A percentile compares a stretch with the other conserved stretches of the same genome.
phyloP scores from a whole-genome alignment of 2,797 vertebrate genomes.

The Champsocephalus esox region DNA sequence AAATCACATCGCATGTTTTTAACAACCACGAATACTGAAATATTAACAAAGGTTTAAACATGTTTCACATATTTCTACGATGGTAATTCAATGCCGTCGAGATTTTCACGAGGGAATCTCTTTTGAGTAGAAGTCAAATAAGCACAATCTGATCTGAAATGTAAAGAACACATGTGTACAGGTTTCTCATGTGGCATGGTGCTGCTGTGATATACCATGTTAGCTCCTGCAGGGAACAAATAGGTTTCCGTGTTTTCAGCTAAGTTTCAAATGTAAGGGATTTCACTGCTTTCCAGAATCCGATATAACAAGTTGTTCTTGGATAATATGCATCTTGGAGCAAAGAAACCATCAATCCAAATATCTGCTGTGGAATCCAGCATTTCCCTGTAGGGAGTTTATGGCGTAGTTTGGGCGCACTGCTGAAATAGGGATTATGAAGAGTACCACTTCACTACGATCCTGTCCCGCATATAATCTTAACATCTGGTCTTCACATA shows the following conservation, averaged over 20 bases:
- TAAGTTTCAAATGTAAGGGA: background rate
- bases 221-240: background rate
- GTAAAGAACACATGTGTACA: background rate
- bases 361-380: slow-evolving; percentile 27
- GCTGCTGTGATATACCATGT: slow-evolving; percentile 5
- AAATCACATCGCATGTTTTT: background rate
- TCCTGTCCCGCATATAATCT: slow-evolving; percentile 42
- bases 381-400: slow-evolving; percentile 26
- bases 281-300: slow-evolving; percentile 12
- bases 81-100: background rate
- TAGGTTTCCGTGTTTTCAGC: background rate
- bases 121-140: too few species aligned
- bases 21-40: background rate
- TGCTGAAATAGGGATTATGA: slow-evolving; percentile 14
- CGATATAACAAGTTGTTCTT: slow-evolving; percentile 5
- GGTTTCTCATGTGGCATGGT: background rate
- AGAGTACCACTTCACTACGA: slow-evolving; percentile 10
- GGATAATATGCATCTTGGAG: background rate
- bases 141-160: background rate
- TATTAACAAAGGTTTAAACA: background rate
- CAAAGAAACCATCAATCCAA: slow-evolving; percentile 7
- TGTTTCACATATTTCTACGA: background rate
- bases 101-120: background rate
- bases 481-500: slow-evolving; percentile 60
- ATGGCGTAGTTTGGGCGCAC: slow-evolving; percentile 15